These are phyloP conservation scores for Rhyacophila evoluta DNA, from an alignment of 2,888 invertebrate genomes.

Conservation along the genomic window DNA sequence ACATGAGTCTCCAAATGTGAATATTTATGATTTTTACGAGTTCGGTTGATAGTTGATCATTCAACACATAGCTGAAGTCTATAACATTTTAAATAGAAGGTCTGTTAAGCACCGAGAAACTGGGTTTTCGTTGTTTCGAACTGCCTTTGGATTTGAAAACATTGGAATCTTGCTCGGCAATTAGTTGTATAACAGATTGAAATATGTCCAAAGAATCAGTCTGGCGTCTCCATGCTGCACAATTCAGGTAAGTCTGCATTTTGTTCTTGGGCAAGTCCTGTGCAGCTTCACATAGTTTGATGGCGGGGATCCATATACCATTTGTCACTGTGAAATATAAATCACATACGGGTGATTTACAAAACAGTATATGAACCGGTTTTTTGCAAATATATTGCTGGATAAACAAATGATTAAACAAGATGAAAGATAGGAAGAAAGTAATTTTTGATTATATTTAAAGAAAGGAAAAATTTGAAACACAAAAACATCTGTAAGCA, in stretches of 20 bases:
- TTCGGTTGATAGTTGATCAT: too few species aligned
- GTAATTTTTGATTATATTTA: too few species aligned
- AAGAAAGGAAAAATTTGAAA: too few species aligned
- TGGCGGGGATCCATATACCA: conserved; percentile 76
- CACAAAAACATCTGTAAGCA: too few species aligned
- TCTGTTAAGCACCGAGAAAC: background rate
- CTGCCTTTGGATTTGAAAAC: background rate
- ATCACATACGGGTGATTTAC: too few species aligned
- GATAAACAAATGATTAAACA: too few species aligned
- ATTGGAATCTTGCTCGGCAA: conserved; percentile 58
- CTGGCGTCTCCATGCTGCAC: conserved; percentile 61
- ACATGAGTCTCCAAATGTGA: too few species aligned
- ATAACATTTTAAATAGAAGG: background rate
- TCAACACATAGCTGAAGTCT: too few species aligned
- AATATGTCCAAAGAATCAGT: conserved; percentile 57
- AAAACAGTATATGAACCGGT: too few species aligned
- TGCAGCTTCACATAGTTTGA: conserved; percentile 71
- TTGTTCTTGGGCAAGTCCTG: conserved; percentile 60
- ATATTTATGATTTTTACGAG: too few species aligned
- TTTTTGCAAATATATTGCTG: too few species aligned
- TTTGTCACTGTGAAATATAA: conserved; percentile 67
- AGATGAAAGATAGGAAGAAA: too few species aligned
- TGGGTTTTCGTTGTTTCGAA: background rate
- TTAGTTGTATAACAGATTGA: conserved; percentile 55
- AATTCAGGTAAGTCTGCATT: conserved; percentile 58